These are phyloP conservation scores for Podarcis raffonei DNA, from an alignment of 2,113 vertebrate species.

Conservation along the genomic window DNA sequence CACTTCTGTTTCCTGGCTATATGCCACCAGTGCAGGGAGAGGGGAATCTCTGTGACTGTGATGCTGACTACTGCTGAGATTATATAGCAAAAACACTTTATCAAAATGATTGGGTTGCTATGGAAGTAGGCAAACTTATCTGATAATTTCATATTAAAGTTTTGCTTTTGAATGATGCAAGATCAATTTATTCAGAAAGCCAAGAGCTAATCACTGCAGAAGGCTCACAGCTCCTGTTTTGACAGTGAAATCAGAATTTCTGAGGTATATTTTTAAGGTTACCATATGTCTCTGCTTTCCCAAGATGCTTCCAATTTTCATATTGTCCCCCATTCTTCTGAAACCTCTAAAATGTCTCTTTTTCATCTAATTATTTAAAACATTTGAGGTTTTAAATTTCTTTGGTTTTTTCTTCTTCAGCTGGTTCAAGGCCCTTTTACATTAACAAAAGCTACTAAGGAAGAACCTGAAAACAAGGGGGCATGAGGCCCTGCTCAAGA, in stretches of 20 bases:
- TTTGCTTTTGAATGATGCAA: not conserved
- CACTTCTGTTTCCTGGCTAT: slow-evolving; percentile 19
- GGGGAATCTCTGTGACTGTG: not conserved
- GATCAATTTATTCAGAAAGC: slow-evolving; percentile 14
- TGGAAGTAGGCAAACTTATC: slow-evolving; percentile 13
- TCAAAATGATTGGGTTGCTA: slow-evolving; percentile 20
- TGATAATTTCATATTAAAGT: slow-evolving; percentile 16
- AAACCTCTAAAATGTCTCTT: slow-evolving; percentile 15
- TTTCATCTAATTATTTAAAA: not conserved
- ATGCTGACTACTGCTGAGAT: not conserved
- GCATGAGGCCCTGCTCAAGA: not conserved
- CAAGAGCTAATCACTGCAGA: not conserved
- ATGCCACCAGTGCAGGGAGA: not conserved
- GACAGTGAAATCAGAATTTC: not conserved
- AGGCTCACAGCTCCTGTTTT: slow-evolving; percentile 14
- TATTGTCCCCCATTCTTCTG: slow-evolving; percentile 5
- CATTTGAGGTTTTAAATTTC: not conserved
- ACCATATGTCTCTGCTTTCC: slow-evolving; percentile 10
- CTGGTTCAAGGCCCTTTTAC: not conserved
- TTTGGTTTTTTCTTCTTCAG: not conserved
- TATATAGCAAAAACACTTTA: not conserved
- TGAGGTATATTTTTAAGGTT: slow-evolving; percentile 7
- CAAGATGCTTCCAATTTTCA: slow-evolving; percentile 19
- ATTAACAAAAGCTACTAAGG: not conserved
- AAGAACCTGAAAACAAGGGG: not conserved